These are phyloP conservation scores for Calcarius lapponicus DNA, from an alignment of 2,797 vertebrate genomes.

Conservation along the genomic window DNA sequence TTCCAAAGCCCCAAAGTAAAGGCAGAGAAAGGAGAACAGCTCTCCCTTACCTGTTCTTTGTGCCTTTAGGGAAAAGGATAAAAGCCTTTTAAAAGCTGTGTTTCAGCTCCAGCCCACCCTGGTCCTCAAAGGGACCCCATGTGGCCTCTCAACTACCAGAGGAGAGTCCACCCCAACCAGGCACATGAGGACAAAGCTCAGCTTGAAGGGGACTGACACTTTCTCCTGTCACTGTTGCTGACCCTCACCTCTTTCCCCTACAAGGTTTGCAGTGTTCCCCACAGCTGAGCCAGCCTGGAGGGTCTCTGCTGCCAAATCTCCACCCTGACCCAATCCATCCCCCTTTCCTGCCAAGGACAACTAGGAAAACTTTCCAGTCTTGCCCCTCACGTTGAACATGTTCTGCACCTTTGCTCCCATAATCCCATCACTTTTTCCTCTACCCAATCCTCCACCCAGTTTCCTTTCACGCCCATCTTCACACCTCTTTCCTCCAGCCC, in stretches of 20 bases:
- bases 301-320: background rate
- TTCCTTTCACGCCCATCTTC: background rate
- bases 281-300: background rate
- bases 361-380: background rate
- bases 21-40: background rate
- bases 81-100: background rate
- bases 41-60: background rate
- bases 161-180: background rate
- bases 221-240: background rate
- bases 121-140: background rate
- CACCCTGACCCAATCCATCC: background rate
- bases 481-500: background rate
- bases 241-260: background rate
- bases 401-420: background rate
- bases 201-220: accelerated
- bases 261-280: background rate
- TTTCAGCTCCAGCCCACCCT: background rate
- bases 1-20: background rate
- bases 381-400: background rate
- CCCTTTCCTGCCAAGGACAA: background rate
- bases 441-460: background rate
- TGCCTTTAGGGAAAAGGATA: background rate
- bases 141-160: background rate
- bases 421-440: background rate
- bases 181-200: background rate